Base-by-base conservation (phyloP, 2,888 invertebrate species). In the Drosophila falleni region DNA sequence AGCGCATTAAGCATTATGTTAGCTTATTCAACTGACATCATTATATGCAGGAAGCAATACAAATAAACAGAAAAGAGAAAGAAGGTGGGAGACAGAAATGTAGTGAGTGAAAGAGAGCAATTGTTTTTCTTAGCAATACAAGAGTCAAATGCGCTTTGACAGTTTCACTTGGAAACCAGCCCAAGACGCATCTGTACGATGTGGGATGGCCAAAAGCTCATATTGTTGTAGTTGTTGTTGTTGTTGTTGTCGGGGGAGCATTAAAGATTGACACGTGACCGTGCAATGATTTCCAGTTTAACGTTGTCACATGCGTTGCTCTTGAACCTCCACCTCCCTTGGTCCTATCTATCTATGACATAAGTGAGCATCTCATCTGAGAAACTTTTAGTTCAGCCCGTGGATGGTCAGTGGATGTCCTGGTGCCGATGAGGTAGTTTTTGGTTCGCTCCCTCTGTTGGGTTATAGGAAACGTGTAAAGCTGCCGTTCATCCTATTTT, bases 201-300 rank as follows among this genome's bases (percentile, higher is more conserved):
- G n/a, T 35, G 35, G 15, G 37, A 4, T 23, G 37, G 29, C 29
- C 47, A 49, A 31, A 41, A 46, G 29, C 11, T 49, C 13, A 23
- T 19, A n/a, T 50, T 37, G 19, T 16, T 29, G 37, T 4, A 4
- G 11, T 33, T 33, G 33, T 41, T 15, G 35, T 29, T 29, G 29
- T 29, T 10, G 37, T 42, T 15, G 35, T 11, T 41, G 29, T 15
- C 10, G 35, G 58, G 19, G 47, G 63, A 41, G 79, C 84, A 84
- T 90, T 89, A 87, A 75, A 87, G 91, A 90, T 89, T 89, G 90
- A 89, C 91, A 91, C 91, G 91, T 91, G 91, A 91, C 91, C 91
- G 80, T 90, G 91, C 91, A 91, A 91, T 91, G 90, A 91, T 91
- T 91, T 91, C 67, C 78, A 84, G 85, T 84, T 91, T 89, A 89